Evolutionary conservation across 1,140 invertebrate species (phyloP).

Genomic region (Condylostylus longicornis): DNA sequence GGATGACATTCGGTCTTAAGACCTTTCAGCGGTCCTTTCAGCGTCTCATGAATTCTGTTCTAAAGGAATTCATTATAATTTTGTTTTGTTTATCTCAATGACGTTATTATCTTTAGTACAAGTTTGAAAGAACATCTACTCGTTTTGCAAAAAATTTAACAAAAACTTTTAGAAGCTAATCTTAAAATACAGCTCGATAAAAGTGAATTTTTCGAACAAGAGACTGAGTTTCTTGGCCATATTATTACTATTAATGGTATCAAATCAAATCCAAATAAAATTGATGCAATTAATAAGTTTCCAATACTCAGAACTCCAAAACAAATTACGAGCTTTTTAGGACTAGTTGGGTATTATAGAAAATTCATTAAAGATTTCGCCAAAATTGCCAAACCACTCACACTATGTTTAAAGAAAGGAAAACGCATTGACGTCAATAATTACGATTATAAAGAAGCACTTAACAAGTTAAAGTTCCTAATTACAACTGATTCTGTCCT

Average conservation of each 20-base stretch:
- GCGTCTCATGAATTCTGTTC: slow-evolving; percentile 28
- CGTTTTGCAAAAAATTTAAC: slow-evolving; percentile 25
- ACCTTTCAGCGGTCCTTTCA: slow-evolving; percentile 32
- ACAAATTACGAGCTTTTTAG: slow-evolving; percentile 13
- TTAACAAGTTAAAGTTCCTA: slow-evolving; percentile 16
- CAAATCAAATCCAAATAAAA: slow-evolving; percentile 14
- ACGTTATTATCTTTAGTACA: slow-evolving; percentile 22
- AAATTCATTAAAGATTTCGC: slow-evolving; percentile 14
- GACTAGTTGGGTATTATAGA: slow-evolving; percentile 16
- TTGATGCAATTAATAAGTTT: slow-evolving; percentile 10
- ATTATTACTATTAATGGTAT: slow-evolving; percentile 13
- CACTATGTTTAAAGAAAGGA: slow-evolving; percentile 8
- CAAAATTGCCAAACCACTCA: slow-evolving; percentile 10
- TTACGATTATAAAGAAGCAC: slow-evolving; percentile 11
- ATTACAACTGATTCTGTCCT: slow-evolving; percentile 13
- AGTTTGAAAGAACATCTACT: slow-evolving; percentile 18
- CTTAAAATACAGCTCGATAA: slow-evolving; percentile 19
- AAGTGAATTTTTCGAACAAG: slow-evolving; percentile 19
- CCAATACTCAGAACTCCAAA: slow-evolving; percentile 12
- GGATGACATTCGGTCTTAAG: slow-evolving; percentile 32
- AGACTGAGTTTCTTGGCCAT: slow-evolving; percentile 23
- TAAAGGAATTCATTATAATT: slow-evolving; percentile 16
- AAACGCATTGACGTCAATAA: slow-evolving; percentile 11
- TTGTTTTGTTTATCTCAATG: slow-evolving; percentile 25
- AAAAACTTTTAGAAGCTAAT: slow-evolving; percentile 17